phyloP scores from a whole-genome alignment of 2,113 vertebrate species.

The Micromys minutus region DNA sequence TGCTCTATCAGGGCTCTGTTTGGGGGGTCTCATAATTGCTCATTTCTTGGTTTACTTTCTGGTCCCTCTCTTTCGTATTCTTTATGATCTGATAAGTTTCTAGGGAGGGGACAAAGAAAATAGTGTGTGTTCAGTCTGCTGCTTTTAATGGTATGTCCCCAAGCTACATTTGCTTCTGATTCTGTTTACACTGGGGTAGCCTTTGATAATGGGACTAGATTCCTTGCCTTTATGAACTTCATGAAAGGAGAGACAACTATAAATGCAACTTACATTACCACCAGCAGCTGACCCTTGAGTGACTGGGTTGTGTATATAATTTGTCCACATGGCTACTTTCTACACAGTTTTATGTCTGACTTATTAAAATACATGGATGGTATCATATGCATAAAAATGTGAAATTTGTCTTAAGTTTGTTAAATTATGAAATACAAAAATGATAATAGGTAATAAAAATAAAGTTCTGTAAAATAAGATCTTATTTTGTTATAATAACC shows the following conservation, averaged over 20 bases:
- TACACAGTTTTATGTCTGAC: background rate
- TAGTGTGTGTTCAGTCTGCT: background rate
- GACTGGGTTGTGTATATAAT: background rate
- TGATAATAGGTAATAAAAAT: background rate
- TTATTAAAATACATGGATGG: background rate
- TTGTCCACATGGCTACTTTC: background rate
- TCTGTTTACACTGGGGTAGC: background rate
- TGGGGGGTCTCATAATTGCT: background rate
- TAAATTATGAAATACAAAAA: background rate
- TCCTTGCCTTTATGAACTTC: constrained; percentile 9
- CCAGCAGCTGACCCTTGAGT: background rate
- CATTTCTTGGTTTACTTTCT: constrained; percentile 24
- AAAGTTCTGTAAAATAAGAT: background rate
- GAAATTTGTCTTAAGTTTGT: background rate
- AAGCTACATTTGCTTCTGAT: constrained; percentile 31
- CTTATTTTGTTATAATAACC: background rate
- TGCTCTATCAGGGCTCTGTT: constrained; percentile 22
- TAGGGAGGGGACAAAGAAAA: background rate
- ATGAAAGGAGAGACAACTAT: background rate
- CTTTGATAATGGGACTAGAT: constrained; percentile 29
- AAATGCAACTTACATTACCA: constrained; percentile 39
- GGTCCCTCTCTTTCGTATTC: constrained; percentile 10
- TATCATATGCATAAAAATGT: constrained; percentile 5
- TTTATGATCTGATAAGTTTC: constrained; percentile 25
- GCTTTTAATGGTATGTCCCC: background rate